A percentile compares a stretch with the other conserved stretches of the same genome.
Evolutionary conservation across 2,113 vertebrate species (phyloP).

Genomic region (Tachysurus fulvidraco): DNA sequence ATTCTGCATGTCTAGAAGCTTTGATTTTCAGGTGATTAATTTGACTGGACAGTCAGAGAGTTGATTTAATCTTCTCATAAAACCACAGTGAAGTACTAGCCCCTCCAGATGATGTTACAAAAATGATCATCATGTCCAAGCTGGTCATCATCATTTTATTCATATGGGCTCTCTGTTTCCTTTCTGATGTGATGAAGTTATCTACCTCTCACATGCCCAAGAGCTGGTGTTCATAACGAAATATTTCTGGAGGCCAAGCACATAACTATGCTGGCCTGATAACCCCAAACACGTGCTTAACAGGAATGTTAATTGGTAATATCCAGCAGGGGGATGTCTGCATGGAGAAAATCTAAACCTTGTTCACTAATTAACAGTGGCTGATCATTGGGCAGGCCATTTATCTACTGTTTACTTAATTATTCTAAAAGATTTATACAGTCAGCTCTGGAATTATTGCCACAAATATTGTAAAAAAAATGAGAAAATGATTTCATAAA

Average conservation of each 20-base stretch:
- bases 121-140: neutral
- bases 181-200: neutral
- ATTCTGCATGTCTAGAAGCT: neutral
- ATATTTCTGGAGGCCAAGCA: conserved; percentile 58
- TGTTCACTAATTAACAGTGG: neutral
- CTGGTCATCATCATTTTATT: neutral
- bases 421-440: neutral
- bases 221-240: conserved; percentile 35
- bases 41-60: conserved; percentile 2
- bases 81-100: neutral
- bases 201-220: neutral
- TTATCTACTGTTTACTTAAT: neutral
- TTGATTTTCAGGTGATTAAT: conserved; percentile 22
- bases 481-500: neutral
- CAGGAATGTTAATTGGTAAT: conserved; percentile 73
- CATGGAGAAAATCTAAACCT: conserved; percentile 4
- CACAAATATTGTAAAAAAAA: neutral
- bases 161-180: neutral
- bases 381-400: neutral
- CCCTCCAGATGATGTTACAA: neutral
- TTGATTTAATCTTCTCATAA: neutral
- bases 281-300: conserved; percentile 53
- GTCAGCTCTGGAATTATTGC: neutral
- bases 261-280: conserved; percentile 51
- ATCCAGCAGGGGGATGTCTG: conserved; percentile 62